Evolutionary conservation across 2,797 vertebrate genomes (phyloP), one percentile per base, ranked within the genome.

Genomic region (Mycteria americana): DNA sequence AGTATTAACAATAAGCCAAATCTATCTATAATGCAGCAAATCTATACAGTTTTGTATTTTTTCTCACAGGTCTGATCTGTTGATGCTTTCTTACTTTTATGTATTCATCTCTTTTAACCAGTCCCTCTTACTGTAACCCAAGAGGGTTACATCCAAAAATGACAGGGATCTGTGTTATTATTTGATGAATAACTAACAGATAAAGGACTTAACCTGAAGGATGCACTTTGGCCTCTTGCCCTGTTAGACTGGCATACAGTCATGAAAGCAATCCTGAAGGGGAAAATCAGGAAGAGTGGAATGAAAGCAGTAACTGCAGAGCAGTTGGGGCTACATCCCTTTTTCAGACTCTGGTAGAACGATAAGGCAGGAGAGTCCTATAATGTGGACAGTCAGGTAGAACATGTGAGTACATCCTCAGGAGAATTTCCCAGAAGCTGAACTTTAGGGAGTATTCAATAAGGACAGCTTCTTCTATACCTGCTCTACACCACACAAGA

Each of bases 101-200:
- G 4, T 10, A 33, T 76, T 69, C 3, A 18, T 59, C 7, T 76
- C 6, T 81, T 78, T 76, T 35, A 75, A 50, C 22, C n/a, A 64
- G 18, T 83, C 16, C 35, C 16, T 81, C 14, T 41, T 75, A 88
- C 25, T 48, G 30, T 68, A 81, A 85, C 7, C 13, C 46, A 91
- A 35, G 35, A 75, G 10, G 8, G 15, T 35, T 76, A 43, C 6
- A 63, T 10, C 13, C 28, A 69, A 76, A 62, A 72, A 95, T 84
- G 2, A 22, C 0, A 2, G 7, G 5, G 6, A 28, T 75, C 14
- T 45, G 1, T 60, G n/a, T 30, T 65, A 7, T 23, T 45, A 37
- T 60, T 60, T 10, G 7, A 68, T 18, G 5, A 78, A 65, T 50
- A 81, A 27, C 3, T 60, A 37, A 60, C 17, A 72, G 39, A 35